Base-by-base conservation (phyloP, 2,888 invertebrate species). In the Holacanthella duospinosa region DNA sequence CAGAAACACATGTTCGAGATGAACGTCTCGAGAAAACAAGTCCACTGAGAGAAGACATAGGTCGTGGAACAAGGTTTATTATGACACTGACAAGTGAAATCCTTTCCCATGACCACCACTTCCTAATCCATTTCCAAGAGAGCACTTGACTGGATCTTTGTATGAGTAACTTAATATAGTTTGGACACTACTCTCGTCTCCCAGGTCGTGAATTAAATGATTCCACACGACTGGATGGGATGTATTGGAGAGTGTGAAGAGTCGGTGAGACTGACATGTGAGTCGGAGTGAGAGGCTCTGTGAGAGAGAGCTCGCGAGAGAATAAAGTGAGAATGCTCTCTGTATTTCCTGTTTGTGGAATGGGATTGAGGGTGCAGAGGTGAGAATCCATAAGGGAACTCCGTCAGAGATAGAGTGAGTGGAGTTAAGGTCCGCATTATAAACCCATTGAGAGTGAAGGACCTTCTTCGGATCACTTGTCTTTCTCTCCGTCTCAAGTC, bases 311-410 rank as follows among this genome's bases (percentile, higher is more conserved):
- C n/a, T n/a, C n/a, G n/a, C n/a, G n/a, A n/a, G 53, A 29, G 62
- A 62, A 57, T 62, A 62, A 48, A 43, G n/a, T n/a, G 53, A 29
- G 62, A 62, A 57, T 62, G 58, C 29, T 26, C 43, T 43, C 44
- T 29, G 28, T 55, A 24, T n/a, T 26, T 21, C 44, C 28, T 57
- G 25, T 48, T 61, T 55, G 61, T 54, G 28, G 4, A 55, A 29
- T 55, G 54, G 55, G 43, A 54, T 62, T 48, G 27, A 62, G 65
- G 68, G 66, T 61, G 68, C 61, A 60, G 68, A 68, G 68, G 66
- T 67, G 68, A 67, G 64, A 68, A 68, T 65, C 55, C 63, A 60
- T 44, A 61, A 68, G 66, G 68, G 65, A 65, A 27, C 29, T 43
- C 43, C 58, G 43, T 59, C 62, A 55, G 29, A 57, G 29, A 57